Percentiles rank a stretch among this genome's conserved stretches.
Conservation (phyloP, 2,888 invertebrate species). For the Erebia palarica region DNA sequence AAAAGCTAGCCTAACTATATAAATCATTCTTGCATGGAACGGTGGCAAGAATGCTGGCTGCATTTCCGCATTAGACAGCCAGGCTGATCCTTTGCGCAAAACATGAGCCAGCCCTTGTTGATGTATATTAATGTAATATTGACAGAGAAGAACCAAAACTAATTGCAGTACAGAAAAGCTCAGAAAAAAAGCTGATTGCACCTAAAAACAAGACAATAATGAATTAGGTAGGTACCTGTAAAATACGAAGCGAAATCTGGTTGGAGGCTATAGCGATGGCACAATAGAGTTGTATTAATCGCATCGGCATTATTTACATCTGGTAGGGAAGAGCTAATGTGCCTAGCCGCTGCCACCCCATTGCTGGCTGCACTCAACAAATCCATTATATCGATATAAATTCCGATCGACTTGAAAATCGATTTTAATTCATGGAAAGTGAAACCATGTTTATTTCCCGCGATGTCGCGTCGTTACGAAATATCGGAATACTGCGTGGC, state of each 20-base stretch:
- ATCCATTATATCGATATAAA: conserved; percentile 60
- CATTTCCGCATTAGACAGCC: too few relatives aligned
- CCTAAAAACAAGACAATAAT: conserved; percentile 27
- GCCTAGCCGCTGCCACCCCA: conserved; percentile 58
- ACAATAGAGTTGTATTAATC: conserved; percentile 67
- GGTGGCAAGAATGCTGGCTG: too few relatives aligned
- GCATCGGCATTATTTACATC: conserved; percentile 59
- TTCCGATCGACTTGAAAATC: neutral
- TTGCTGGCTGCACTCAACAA: conserved; percentile 59
- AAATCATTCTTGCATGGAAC: too few relatives aligned
- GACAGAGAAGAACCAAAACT: neutral
- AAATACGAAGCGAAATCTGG: conserved; percentile 69
- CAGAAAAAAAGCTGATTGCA: neutral
- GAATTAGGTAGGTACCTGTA: conserved; percentile 55
- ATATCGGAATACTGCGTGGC: conserved; percentile 6
- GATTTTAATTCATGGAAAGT: conserved; percentile 22
- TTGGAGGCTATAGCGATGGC: conserved; percentile 64
- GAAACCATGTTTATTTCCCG: conserved; percentile 25
- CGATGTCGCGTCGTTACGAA: conserved; percentile 16
- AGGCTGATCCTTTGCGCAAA: too few relatives aligned
- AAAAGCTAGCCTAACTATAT: too few relatives aligned
- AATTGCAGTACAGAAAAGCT: neutral
- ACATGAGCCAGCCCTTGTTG: too few relatives aligned
- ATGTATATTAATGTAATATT: too few relatives aligned
- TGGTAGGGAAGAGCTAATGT: conserved; percentile 59